Percentiles rank a stretch among this genome's conserved stretches.
Conservation (phyloP, 2,888 invertebrate species). For the Drosophila neutralis region DNA sequence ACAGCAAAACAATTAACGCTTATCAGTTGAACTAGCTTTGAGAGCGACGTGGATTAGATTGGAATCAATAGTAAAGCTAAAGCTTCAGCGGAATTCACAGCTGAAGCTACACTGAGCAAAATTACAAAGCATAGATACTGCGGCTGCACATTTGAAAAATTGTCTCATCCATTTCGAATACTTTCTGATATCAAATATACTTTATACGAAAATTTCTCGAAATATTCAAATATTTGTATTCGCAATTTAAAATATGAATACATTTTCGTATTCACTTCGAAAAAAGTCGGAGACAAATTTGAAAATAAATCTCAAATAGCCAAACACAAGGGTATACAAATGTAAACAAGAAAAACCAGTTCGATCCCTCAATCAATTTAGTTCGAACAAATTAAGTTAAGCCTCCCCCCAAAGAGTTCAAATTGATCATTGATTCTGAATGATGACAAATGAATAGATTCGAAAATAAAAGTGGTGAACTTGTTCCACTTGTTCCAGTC, state of each 20-base stretch:
- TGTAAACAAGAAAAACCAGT: not conserved
- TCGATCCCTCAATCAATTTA: not conserved
- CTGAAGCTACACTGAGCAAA: constrained; percentile 1
- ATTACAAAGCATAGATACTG: not conserved
- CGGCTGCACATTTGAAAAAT: not conserved
- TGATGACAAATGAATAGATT: not conserved
- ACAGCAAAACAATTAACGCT: constrained; percentile 16
- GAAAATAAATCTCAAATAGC: not conserved
- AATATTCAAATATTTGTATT: not conserved
- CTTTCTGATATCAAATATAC: not conserved
- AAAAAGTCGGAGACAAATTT: not conserved
- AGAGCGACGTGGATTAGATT: constrained; percentile 12
- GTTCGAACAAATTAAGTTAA: not conserved
- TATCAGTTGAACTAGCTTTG: constrained; percentile 24
- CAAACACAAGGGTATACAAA: not conserved
- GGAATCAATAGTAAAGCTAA: not conserved
- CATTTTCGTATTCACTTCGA: not conserved
- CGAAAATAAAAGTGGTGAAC: not conserved
- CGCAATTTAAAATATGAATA: not conserved
- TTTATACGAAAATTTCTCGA: not conserved
- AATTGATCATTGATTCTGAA: not conserved
- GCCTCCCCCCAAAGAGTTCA: not conserved
- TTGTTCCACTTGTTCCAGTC: not conserved
- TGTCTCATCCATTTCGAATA: not conserved
- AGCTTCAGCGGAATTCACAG: not conserved